Base-by-base conservation (phyloP, 2,888 invertebrate species). In the Cantharis rufa region DNA sequence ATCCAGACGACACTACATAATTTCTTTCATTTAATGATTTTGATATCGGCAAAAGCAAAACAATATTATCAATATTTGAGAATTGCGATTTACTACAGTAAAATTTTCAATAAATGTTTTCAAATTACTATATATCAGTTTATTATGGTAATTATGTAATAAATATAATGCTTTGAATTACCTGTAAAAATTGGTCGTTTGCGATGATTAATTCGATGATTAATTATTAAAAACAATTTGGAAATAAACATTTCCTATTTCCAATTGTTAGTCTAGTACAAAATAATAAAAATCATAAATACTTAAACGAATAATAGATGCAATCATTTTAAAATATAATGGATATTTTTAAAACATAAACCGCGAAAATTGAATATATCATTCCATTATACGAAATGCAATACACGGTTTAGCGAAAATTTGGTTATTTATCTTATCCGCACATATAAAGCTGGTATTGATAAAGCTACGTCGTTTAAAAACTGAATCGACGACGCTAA, bases 391-490 rank as follows among this genome's bases (percentile, higher is more conserved):
- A 48, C 48, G 48, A 48, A 48, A 48, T 13, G n/a, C 18, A 66
- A 66, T 21, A 66, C 64, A 24, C 64, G 64, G 21, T 66, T 66
- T 66, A 24, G 64, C 64, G 64, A 21, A 66, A 66, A 66, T 66
- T 66, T 66, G 24, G 18, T 66, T 66, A 66, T 66, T 66, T 66
- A 66, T 66, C 64, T 66, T 66, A 66, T 66, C 64, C 21, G 64
- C 64, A 24, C 64, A 66, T 24, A 66, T 66, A 66, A 66, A 66
- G 64, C 24, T 66, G 64, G 64, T 66, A 66, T 66, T 66, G 64
- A 66, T 66, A 66, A 66, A 66, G 64, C 64, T 18, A 66, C 64
- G 64, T 66, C 64, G 64, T 66, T 66, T 66, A 66, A 66, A 66
- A 66, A 66, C 64, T 66, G 64, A 66, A 66, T 66, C 64, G 64